These are phyloP conservation scores for Zaprionus capensis DNA, from an alignment of 1,140 invertebrate genomes.

Conservation along the genomic window DNA sequence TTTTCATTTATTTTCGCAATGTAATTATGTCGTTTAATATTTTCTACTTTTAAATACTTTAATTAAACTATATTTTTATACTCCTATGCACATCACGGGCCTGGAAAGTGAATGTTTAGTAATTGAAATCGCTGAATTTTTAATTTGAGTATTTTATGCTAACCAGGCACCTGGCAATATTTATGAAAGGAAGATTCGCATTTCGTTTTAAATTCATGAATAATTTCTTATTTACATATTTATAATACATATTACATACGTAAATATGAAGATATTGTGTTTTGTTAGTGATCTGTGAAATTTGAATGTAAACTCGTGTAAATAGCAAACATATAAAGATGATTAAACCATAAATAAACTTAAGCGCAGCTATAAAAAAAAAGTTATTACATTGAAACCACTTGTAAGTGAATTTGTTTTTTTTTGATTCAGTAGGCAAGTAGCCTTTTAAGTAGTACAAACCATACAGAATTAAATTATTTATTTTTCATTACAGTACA, in stretches of 20 bases:
- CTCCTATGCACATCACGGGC: slow-evolving; percentile 41
- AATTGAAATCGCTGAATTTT: slow-evolving; percentile 26
- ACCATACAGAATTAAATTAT: not conserved
- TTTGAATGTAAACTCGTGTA: slow-evolving; percentile 79
- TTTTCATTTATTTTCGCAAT: slow-evolving; percentile 61
- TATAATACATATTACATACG: slow-evolving; percentile 52
- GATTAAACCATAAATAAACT: slow-evolving; percentile 67
- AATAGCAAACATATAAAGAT: slow-evolving; percentile 65
- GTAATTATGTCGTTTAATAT: slow-evolving; percentile 67
- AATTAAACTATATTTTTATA: slow-evolving; percentile 57
- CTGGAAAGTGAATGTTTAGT: slow-evolving; percentile 27
- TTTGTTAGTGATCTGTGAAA: slow-evolving; percentile 75
- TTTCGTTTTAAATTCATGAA: slow-evolving; percentile 57
- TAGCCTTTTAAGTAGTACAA: not conserved
- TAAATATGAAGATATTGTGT: slow-evolving; percentile 53
- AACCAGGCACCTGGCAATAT: slow-evolving; percentile 29
- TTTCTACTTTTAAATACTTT: slow-evolving; percentile 39
- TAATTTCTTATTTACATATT: slow-evolving; percentile 59
- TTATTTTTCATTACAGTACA: not conserved
- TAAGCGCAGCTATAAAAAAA: slow-evolving; percentile 62
- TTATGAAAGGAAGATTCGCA: slow-evolving; percentile 37
- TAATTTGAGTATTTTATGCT: slow-evolving; percentile 52
- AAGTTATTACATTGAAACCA: slow-evolving; percentile 12
- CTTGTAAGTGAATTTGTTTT: not conserved
- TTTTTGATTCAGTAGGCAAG: not conserved